Conservation (phyloP, 2,888 invertebrate species). For the Morpho deidamia region DNA sequence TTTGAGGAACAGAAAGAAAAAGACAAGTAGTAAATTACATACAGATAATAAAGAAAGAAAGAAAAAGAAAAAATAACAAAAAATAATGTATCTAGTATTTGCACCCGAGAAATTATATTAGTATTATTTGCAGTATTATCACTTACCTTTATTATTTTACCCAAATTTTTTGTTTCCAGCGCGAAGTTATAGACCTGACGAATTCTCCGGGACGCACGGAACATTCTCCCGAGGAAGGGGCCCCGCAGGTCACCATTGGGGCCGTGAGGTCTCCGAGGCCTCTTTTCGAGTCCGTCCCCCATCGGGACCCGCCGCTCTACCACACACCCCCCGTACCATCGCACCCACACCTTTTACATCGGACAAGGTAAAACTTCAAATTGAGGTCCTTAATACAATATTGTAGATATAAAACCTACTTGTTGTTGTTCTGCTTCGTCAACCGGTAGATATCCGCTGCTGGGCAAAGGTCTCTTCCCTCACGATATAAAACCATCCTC, state of each 20-base stretch:
- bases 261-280: conserved; percentile 28
- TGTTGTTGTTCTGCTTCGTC: no score
- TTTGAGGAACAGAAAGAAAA: no score
- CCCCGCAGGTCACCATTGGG: conserved; percentile 20
- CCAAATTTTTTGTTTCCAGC: conserved; percentile 31
- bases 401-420: background rate
- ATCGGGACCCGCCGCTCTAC: conserved; percentile 27
- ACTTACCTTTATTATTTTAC: no score
- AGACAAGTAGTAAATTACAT: no score
- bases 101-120: no score
- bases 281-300: conserved; percentile 26
- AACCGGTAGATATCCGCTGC: no score
- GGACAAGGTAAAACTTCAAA: conserved; percentile 36
- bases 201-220: conserved; percentile 38
- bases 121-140: no score
- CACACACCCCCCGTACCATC: conserved; percentile 23
- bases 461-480: no score
- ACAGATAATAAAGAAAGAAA: no score
- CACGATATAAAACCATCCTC: no score
- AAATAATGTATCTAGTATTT: no score
- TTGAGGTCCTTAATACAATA: background rate
- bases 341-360: conserved; percentile 36
- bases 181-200: conserved; percentile 62
- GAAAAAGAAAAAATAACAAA: no score
- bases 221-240: conserved; percentile 9